Conservation (phyloP, 2,113 vertebrate species). For the Neogale vison region DNA sequence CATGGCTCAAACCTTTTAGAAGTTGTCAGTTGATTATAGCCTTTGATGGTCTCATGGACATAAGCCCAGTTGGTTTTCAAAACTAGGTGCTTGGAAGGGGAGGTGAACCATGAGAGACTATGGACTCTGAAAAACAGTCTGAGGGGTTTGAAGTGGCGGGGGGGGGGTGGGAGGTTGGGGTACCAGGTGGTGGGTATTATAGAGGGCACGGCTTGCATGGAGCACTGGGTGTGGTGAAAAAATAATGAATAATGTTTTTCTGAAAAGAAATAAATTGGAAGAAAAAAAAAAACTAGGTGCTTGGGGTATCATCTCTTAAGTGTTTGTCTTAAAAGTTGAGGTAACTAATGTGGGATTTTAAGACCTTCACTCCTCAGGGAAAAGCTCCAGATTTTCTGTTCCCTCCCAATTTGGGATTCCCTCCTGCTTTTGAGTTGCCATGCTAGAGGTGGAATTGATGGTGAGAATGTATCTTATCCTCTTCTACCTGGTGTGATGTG, state of each 20-base stretch:
- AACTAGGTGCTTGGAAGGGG: not conserved
- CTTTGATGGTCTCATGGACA: not conserved
- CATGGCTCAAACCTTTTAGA: not conserved
- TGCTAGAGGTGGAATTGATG: too few relatives aligned
- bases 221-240: too few relatives aligned
- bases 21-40: not conserved
- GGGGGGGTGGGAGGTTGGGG: too few relatives aligned
- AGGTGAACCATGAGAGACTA: too few relatives aligned
- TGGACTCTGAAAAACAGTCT: too few relatives aligned
- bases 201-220: too few relatives aligned
- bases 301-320: not conserved
- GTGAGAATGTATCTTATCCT: not conserved
- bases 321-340: not conserved
- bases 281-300: not conserved
- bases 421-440: not conserved
- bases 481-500: not conserved
- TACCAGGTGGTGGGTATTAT: too few relatives aligned
- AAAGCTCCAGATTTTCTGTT: not conserved
- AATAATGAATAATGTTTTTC: too few relatives aligned
- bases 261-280: too few relatives aligned
- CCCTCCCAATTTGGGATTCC: not conserved
- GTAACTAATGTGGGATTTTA: not conserved
- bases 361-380: not conserved
- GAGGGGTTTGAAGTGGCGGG: too few relatives aligned
- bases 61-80: not conserved